Evolutionary conservation across 2,113 vertebrate species (phyloP).

Genomic region (Etia nguti): DNA sequence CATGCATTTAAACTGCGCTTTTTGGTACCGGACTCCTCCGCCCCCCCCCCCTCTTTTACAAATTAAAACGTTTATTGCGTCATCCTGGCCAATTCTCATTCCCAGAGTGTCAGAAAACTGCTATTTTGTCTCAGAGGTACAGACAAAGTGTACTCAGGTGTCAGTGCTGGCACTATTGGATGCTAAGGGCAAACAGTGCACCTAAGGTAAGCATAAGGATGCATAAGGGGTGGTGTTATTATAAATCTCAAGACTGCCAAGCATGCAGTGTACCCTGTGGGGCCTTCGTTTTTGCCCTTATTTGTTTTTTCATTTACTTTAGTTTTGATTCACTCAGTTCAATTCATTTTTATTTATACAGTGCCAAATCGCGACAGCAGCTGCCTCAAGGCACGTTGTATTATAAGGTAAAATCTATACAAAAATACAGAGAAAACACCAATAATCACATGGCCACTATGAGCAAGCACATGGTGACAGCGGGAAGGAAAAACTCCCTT

Average conservation of each 20-base stretch:
- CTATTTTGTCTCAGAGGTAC: not conserved
- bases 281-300: not conserved
- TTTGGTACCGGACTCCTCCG: not conserved
- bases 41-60: not conserved
- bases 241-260: not conserved
- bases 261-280: not conserved
- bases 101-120: not conserved
- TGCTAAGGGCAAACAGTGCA: not conserved
- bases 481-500: too few species aligned
- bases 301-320: not conserved
- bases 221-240: not conserved
- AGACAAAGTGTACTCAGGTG: not conserved
- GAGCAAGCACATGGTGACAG: too few species aligned
- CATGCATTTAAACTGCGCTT: not conserved
- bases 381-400: too few species aligned
- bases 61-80: not conserved
- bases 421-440: too few species aligned
- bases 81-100: not conserved
- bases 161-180: not conserved
- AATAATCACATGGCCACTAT: too few species aligned
- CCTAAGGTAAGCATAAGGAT: not conserved
- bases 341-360: too few species aligned
- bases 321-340: not conserved
- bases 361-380: too few species aligned
- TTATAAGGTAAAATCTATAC: too few species aligned